Evolutionary conservation across 2,797 vertebrate species (phyloP).

Genomic region (Scarus forsteni): DNA sequence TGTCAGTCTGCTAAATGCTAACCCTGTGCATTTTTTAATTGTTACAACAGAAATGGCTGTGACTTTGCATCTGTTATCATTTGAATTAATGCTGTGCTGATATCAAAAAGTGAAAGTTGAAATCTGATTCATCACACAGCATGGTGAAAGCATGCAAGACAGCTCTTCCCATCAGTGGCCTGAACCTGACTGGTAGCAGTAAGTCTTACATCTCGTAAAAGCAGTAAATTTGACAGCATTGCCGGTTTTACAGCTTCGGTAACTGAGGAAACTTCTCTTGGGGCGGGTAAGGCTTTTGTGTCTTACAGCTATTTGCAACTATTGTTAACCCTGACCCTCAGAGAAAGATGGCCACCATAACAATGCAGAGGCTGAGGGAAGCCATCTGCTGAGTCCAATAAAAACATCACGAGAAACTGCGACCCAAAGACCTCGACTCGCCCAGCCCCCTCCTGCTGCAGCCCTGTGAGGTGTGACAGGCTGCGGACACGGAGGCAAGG

Average conservation of each 20-base stretch:
- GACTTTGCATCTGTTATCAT: too few relatives aligned
- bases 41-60: too few relatives aligned
- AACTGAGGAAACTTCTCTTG: slow-evolving; percentile 64
- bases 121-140: too few relatives aligned
- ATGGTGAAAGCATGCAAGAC: not conserved
- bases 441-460: slow-evolving; percentile 54
- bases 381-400: slow-evolving; percentile 84
- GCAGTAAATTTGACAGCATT: slow-evolving; percentile 65
- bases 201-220: slow-evolving; percentile 54
- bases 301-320: slow-evolving; percentile 54
- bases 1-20: too few relatives aligned
- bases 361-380: slow-evolving; percentile 73
- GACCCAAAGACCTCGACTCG: slow-evolving; percentile 66
- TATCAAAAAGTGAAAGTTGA: too few relatives aligned
- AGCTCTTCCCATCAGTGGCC: slow-evolving; percentile 9
- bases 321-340: slow-evolving; percentile 79
- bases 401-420: slow-evolving; percentile 77
- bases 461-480: slow-evolving; percentile 60
- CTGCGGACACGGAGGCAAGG: slow-evolving; percentile 28
- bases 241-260: slow-evolving; percentile 65
- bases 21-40: too few relatives aligned
- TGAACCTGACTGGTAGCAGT: slow-evolving; percentile 43
- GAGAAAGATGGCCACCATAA: slow-evolving; percentile 71
- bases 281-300: slow-evolving; percentile 70
- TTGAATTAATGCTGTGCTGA: too few relatives aligned